A percentile compares a stretch with the other conserved stretches of the same genome.
Conservation (phyloP, 1,140 invertebrate genomes). For the Metopolophium dirhodum region DNA sequence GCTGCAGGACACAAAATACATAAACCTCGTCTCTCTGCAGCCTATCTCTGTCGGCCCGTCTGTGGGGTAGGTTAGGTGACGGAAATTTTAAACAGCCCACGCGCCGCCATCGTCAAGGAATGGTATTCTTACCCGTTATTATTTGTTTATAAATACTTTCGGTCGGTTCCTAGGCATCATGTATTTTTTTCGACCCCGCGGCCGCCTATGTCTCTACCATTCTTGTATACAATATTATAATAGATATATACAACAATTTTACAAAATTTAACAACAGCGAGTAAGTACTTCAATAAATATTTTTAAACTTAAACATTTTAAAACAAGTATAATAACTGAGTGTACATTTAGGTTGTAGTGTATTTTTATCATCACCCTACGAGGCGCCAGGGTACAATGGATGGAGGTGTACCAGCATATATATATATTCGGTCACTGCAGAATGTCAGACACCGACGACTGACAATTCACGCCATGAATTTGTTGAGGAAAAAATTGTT, state of each 20-base stretch:
- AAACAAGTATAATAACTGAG: background rate
- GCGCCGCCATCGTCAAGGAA: background rate
- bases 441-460: too few relatives aligned
- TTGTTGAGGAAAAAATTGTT: background rate
- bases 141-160: background rate
- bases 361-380: background rate
- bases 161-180: background rate
- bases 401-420: too few relatives aligned
- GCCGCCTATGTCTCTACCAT: too few relatives aligned
- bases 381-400: too few relatives aligned
- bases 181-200: background rate
- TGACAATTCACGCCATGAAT: background rate
- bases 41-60: background rate
- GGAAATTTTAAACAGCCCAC: conserved; percentile 14
- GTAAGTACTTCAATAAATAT: background rate
- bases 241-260: background rate
- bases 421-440: background rate
- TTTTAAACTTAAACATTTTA: background rate
- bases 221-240: too few relatives aligned
- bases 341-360: background rate
- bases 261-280: background rate
- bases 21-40: background rate
- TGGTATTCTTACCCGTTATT: background rate
- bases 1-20: background rate
- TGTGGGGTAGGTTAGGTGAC: conserved; percentile 32